These are phyloP conservation scores for Plebejus melissa DNA, from an alignment of 2,888 invertebrate genomes.

Conservation along the genomic window DNA sequence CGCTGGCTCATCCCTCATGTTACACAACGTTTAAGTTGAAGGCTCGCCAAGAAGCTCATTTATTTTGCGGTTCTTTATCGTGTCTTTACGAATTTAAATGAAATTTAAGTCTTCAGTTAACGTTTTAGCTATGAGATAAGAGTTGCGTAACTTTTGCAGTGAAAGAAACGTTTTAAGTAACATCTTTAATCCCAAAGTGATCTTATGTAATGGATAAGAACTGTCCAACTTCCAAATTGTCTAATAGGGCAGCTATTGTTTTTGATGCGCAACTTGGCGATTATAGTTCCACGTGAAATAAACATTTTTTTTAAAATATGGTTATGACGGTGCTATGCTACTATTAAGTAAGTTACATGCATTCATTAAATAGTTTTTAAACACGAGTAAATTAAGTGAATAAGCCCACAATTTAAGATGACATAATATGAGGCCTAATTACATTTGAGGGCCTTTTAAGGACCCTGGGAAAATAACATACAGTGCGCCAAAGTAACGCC, in stretches of 20 bases:
- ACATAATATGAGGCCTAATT: background rate
- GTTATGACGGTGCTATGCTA: no score
- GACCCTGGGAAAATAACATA: background rate
- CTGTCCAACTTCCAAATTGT: background rate
- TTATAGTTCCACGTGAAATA: no score
- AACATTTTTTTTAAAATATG: no score
- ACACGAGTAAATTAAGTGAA: background rate
- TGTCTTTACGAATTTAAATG: background rate
- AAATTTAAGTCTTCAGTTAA: background rate
- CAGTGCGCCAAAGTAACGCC: background rate
- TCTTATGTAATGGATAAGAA: background rate
- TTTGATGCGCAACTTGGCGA: no score
- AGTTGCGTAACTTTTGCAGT: background rate
- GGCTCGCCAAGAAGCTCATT: slow-evolving; percentile 15
- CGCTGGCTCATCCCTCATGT: slow-evolving; percentile 8
- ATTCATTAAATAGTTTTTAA: background rate
- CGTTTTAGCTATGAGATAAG: background rate
- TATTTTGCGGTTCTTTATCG: slow-evolving; percentile 17
- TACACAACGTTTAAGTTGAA: slow-evolving; percentile 7
- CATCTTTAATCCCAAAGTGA: background rate
- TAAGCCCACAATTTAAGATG: background rate
- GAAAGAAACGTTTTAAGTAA: background rate
- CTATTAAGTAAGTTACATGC: no score
- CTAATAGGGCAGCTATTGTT: background rate
- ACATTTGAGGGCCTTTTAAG: background rate